Base-by-base conservation (phyloP, 2,797 vertebrate genomes). In the Danio jaintianensis region DNA sequence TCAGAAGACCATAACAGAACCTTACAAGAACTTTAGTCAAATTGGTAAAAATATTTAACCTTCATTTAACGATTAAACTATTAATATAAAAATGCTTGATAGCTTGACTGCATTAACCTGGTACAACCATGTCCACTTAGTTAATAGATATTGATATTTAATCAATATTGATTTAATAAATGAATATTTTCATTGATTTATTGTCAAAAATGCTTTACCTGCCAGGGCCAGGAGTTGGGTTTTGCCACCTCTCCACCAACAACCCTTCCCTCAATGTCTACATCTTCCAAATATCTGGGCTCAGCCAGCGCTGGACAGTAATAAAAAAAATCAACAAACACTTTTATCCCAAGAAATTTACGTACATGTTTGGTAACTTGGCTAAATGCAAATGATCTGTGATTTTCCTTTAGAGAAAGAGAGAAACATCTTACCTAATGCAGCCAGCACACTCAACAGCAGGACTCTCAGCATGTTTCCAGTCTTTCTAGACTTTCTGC, bases 161-260 rank as follows among this genome's bases (percentile, higher is more conserved):
- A 29, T 29, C 29, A 29, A 3, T 3, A 29, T 29, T 29, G 3
- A 1, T 29, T 29, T 29, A 29, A 29, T 29, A 29, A 1, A 47
- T 47, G 7, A 47, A 12, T 47, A 7, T 52, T 52, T 11, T 52
- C 5, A 5, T 52, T 13, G 48, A 52, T 10, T 11, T 52, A 4
- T 52, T 11, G 48, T 52, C 7, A 47, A 47, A 11, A 13, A 15
- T 52, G 8, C 13, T 11, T 11, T 56, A 18, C 55, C n/a, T 52
- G 92, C 94, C 94, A 94, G 5, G 91, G 93, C 92, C 93, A 95
- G 13, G 92, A 90, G 89, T 94, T 87, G 7, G 92, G 75, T 10
- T 5, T 83, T 59, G 91, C 92, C 59, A 93, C 90, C 53, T 90
- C 82, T 1, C 93, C 94, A 56, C 93, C 93, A n/a, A 94, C 92